phyloP scores from a whole-genome alignment of 1,140 invertebrate species.

The Rhopalosiphum padi region DNA sequence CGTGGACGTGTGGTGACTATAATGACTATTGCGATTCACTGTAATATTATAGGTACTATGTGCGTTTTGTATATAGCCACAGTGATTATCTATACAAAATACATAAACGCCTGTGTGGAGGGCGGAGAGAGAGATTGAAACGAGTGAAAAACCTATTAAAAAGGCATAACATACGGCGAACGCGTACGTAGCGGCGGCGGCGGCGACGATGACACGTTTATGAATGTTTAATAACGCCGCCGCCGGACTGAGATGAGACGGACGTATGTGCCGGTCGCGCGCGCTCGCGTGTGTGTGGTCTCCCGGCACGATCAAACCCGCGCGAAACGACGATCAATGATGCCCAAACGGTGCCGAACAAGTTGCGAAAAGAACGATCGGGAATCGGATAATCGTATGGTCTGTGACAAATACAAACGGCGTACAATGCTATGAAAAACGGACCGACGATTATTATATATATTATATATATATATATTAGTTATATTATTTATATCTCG shows the following conservation, averaged over 20 bases:
- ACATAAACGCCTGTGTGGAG: neutral
- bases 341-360: neutral
- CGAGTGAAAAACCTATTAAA: slow-evolving; percentile 12
- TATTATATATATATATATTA: too few relatives aligned
- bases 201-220: slow-evolving; percentile 19
- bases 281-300: slow-evolving; percentile 17
- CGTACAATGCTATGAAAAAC: neutral
- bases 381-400: neutral
- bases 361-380: neutral
- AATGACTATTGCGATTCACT: neutral
- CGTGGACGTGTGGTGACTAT: neutral
- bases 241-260: neutral
- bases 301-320: neutral
- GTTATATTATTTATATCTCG: too few relatives aligned
- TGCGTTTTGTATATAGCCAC: neutral
- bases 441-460: too few relatives aligned
- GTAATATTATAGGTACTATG: neutral
- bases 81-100: neutral
- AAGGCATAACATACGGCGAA: neutral
- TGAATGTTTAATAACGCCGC: slow-evolving; percentile 3
- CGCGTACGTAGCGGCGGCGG: neutral
- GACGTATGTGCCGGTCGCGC: slow-evolving; percentile 22
- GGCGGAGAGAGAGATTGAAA: neutral
- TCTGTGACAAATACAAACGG: neutral
- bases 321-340: neutral